Base-by-base conservation (phyloP, 2,888 invertebrate species). In the Leucoma salicis region DNA sequence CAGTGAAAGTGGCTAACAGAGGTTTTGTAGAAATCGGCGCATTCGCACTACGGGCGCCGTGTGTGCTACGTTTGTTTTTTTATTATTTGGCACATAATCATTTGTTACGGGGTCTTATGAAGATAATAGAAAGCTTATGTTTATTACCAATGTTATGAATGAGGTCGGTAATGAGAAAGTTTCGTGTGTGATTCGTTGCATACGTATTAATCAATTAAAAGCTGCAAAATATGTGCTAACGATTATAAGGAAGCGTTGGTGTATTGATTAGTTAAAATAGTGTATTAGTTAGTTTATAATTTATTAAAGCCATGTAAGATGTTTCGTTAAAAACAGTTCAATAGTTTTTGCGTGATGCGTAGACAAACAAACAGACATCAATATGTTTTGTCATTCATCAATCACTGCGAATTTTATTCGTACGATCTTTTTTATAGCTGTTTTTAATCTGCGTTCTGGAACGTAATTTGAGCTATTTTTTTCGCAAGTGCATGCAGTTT, bases 1-100 rank as follows among this genome's bases (percentile, higher is more conserved):
- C 71, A 82, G 88, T 85, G 88, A 88, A 88, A 88, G 88, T 88
- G 77, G 72, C 70, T 56, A 76, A 76, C 81, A 76, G 76, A 75
- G 71, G 74, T 58, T 63, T 64, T 34, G 71, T 79, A 80, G 79
- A 80, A 80, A 80, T 80, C 79, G 70, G 61, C 64, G 61, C 66
- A 58, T 60, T 60, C 63, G 64, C 70, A 63, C 61, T 49, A 53
- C 52, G 43, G 39, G 44, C 42, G 52, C 24, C 49, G 53, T 55
- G 51, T 66, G 53, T 53, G 49, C 55, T 47, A 39, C 50, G 53
- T 48, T 45, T 35, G 61, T 58, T 51, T 57, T 42, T 58, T 49
- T 52, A 44, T 46, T 39, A 24, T 54, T 31, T 40, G 46, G 49
- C 43, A 53, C 39, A 44, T 25, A 18, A 5, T 41, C 46, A 43